A percentile compares a stretch with the other conserved stretches of the same genome.
Conservation (phyloP, 2,888 invertebrate species). For the Archaeoteleia sp. region DNA sequence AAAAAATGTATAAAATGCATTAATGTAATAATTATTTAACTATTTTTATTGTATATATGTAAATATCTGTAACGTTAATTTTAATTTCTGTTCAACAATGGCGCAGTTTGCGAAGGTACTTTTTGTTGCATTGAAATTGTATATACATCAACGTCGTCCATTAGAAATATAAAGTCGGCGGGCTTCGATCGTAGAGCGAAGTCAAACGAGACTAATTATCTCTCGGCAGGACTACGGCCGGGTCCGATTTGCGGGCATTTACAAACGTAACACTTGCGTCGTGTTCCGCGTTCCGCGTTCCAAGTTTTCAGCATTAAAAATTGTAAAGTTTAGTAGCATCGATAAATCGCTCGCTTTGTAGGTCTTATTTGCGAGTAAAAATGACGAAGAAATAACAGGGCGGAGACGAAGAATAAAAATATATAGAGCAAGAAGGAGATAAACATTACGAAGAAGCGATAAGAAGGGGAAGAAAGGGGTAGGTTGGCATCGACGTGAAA, state of each 20-base stretch:
- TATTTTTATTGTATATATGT: no score
- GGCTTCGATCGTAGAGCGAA: conserved; percentile 26
- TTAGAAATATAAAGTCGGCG: conserved; percentile 29
- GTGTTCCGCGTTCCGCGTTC: conserved; percentile 66
- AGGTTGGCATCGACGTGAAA: no score
- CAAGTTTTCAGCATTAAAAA: conserved; percentile 59
- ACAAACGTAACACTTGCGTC: conserved; percentile 52
- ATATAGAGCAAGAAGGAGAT: conserved; percentile 48
- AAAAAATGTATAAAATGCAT: no score
- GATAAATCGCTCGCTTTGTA: conserved; percentile 64
- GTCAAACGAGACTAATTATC: conserved; percentile 59
- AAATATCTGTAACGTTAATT: no score
- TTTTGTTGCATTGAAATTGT: neutral
- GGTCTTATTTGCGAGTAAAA: conserved; percentile 58
- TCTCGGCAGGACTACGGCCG: conserved; percentile 51
- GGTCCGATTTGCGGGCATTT: conserved; percentile 45
- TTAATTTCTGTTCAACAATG: no score
- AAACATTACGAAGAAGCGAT: conserved; percentile 11
- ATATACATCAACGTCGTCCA: conserved; percentile 10
- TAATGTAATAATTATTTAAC: no score
- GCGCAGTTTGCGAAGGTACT: neutral
- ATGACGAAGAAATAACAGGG: conserved; percentile 20
- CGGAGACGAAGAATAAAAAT: conserved; percentile 45
- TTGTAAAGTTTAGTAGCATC: conserved; percentile 59
- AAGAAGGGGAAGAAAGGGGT: conserved; percentile 15